These are phyloP conservation scores for Drosophila colorata DNA, from an alignment of 2,888 invertebrate species.

Conservation along the genomic window DNA sequence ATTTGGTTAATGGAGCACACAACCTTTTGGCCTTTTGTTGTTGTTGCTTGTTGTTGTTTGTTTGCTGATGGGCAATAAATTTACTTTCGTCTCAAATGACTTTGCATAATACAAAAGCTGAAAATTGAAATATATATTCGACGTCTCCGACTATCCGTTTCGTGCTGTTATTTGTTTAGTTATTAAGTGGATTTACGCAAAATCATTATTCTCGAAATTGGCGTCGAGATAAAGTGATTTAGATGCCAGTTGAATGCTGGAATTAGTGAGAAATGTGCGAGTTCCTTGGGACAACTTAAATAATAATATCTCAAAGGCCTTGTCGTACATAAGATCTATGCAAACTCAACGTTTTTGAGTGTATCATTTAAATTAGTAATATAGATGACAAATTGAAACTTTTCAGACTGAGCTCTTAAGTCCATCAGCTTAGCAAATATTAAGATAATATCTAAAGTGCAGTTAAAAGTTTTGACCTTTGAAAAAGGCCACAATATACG, in stretches of 20 bases:
- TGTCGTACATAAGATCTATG: background rate
- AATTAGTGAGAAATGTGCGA: background rate
- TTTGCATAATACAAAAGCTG: conserved; percentile 69
- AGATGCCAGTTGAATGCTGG: conserved; percentile 2
- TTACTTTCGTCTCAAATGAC: conserved; percentile 67
- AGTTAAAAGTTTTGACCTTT: conserved; percentile 3
- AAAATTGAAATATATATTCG: conserved; percentile 58
- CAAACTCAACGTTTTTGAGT: background rate
- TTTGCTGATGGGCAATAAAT: conserved; percentile 64
- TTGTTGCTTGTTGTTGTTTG: conserved; percentile 22
- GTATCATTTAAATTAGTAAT: too few relatives aligned
- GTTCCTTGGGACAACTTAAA: too few relatives aligned
- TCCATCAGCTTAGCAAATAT: conserved; percentile 7
- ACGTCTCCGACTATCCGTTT: conserved; percentile 31
- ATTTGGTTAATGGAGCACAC: conserved; percentile 60
- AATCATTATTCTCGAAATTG: conserved; percentile 50
- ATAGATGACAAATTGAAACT: background rate
- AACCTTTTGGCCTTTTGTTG: conserved; percentile 60
- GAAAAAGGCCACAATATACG: background rate
- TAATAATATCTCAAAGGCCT: background rate
- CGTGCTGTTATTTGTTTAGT: conserved; percentile 58
- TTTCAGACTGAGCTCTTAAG: background rate
- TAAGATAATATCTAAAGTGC: conserved; percentile 8
- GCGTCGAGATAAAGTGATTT: conserved; percentile 20
- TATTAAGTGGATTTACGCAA: conserved; percentile 60